A percentile compares a stretch with the other conserved stretches of the same genome.
These are phyloP conservation scores for Dunckerocampus dactyliophorus DNA, from an alignment of 2,113 vertebrate genomes.

Conservation along the genomic window DNA sequence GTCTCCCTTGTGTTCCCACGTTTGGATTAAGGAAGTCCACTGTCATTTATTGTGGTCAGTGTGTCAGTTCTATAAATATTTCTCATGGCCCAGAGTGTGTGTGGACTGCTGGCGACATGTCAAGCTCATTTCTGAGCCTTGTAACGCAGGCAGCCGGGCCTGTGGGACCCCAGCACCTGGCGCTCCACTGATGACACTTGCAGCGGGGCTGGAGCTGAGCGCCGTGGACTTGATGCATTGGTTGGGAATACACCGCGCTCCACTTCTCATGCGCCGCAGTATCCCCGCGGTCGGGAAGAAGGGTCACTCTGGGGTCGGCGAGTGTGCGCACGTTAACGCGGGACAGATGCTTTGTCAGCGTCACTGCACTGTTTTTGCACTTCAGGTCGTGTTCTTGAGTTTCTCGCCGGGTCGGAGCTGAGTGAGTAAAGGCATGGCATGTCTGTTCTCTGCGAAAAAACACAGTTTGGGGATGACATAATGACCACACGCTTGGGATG, in stretches of 20 bases:
- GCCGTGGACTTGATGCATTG: slow-evolving; percentile 32
- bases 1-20: slow-evolving; percentile 20
- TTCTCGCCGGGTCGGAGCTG: slow-evolving; percentile 41
- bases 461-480: slow-evolving; percentile 54
- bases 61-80: slow-evolving; percentile 65
- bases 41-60: slow-evolving; percentile 37
- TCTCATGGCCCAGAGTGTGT: slow-evolving; percentile 32
- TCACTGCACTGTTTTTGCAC: slow-evolving; percentile 2
- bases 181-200: slow-evolving; percentile 33
- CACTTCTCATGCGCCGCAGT: slow-evolving; percentile 33
- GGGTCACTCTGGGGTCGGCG: slow-evolving; percentile 43
- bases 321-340: slow-evolving; percentile 36
- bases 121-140: slow-evolving; percentile 32
- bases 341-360: slow-evolving; percentile 69
- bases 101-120: slow-evolving; percentile 11
- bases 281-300: slow-evolving; percentile 24
- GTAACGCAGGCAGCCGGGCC: slow-evolving; percentile 6
- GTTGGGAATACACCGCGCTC: slow-evolving; percentile 39
- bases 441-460: slow-evolving; percentile 49
- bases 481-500: slow-evolving; percentile 56
- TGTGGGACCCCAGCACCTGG: slow-evolving; percentile 59
- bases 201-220: background rate
- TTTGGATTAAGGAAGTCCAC: slow-evolving; percentile 30
- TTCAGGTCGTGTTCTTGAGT: slow-evolving; percentile 35
- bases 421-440: slow-evolving; percentile 46